Percentiles rank a stretch among this genome's conserved stretches.
Evolutionary conservation across 2,888 invertebrate species (phyloP).

Genomic region (Tyria jacobaeae): DNA sequence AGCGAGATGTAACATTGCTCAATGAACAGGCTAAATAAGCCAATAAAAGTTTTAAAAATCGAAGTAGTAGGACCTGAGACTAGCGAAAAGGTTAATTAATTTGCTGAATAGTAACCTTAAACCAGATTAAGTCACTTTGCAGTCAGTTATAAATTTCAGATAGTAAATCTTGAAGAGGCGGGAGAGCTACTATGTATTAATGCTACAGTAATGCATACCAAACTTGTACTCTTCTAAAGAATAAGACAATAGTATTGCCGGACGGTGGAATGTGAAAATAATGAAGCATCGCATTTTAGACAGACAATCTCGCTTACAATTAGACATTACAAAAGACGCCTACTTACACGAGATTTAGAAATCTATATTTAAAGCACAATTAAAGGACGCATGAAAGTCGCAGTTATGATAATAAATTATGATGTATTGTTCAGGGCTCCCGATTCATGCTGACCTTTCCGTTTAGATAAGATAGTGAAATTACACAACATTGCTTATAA

Average conservation of each 20-base stretch:
- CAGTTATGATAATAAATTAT: conserved; percentile 47
- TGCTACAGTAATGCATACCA: background rate
- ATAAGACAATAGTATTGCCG: background rate
- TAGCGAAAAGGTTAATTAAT: background rate
- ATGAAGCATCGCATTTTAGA: background rate
- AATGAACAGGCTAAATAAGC: background rate
- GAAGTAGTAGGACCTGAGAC: background rate
- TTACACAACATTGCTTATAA: conserved; percentile 66
- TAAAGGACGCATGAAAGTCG: conserved; percentile 45
- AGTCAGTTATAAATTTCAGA: background rate
- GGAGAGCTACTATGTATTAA: background rate
- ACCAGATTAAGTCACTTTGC: background rate
- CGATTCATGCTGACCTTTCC: conserved; percentile 78
- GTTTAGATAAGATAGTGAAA: conserved; percentile 76
- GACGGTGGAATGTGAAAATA: conserved; percentile 1
- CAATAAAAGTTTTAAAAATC: too few species aligned
- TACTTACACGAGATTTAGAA: background rate
- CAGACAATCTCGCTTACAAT: background rate
- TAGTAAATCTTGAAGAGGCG: background rate
- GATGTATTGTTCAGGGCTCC: conserved; percentile 73
- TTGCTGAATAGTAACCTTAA: background rate
- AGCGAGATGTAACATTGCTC: background rate
- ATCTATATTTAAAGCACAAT: conserved; percentile 24
- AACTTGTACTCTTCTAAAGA: background rate
- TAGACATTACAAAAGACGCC: background rate